Evolutionary conservation across 2,888 invertebrate species (phyloP).

Genomic region (Sminthurides aquaticus): DNA sequence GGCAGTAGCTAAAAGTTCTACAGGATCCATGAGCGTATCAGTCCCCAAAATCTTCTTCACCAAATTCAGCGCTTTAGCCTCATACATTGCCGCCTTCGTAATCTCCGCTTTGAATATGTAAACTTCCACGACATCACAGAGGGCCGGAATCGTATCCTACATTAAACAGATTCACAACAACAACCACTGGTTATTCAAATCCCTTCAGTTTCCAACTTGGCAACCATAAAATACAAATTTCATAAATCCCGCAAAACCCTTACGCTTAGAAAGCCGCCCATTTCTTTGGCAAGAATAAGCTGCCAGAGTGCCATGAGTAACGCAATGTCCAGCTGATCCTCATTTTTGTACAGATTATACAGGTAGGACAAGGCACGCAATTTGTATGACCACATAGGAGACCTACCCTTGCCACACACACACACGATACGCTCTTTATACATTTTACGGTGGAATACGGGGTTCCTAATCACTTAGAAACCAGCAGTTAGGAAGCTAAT

Average conservation of each 20-base stretch:
- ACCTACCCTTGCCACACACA: too few relatives aligned
- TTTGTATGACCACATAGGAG: conserved; percentile 19
- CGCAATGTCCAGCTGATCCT: conserved; percentile 32
- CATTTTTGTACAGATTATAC: conserved; percentile 32
- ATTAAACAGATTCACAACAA: too few relatives aligned
- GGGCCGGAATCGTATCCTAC: conserved; percentile 37
- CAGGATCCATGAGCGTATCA: conserved; percentile 26
- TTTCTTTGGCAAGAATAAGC: conserved; percentile 11
- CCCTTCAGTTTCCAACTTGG: too few relatives aligned
- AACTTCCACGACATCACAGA: conserved; percentile 38
- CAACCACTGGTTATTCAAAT: too few relatives aligned
- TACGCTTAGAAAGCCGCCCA: background rate
- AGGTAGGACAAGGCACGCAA: conserved; percentile 35
- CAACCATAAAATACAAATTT: too few relatives aligned
- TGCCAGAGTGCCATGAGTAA: conserved; percentile 34
- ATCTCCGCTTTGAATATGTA: conserved; percentile 27
- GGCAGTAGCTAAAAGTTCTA: conserved; percentile 33
- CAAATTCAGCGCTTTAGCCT: conserved; percentile 27
- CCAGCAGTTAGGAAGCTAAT: too few relatives aligned
- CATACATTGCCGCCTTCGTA: conserved; percentile 27
- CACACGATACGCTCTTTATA: too few relatives aligned
- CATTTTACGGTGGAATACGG: too few relatives aligned
- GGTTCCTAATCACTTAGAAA: too few relatives aligned
- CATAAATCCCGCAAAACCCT: too few relatives aligned
- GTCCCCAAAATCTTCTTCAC: conserved; percentile 26